Percentiles rank a stretch among this genome's conserved stretches.
phyloP scores from a whole-genome alignment of 1,140 invertebrate genomes.

The Lordiphosa mommai region DNA sequence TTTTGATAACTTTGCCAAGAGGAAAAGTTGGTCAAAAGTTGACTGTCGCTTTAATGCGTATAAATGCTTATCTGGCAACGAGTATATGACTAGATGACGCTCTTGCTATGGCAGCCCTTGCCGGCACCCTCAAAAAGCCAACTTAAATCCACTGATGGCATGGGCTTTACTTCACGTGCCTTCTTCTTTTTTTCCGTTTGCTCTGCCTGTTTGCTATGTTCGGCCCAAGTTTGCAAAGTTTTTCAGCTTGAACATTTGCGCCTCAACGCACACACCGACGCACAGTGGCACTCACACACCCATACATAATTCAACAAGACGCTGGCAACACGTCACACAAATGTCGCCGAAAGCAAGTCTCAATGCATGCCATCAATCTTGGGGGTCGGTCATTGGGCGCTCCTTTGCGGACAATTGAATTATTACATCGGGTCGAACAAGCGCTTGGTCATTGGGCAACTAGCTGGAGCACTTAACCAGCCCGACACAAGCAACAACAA shows the following conservation, averaged over 20 bases:
- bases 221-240: slow-evolving; percentile 63
- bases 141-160: slow-evolving; percentile 70
- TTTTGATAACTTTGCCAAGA: slow-evolving; percentile 71
- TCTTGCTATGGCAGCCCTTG: neutral
- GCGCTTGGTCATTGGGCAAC: slow-evolving; percentile 53
- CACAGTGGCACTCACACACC: slow-evolving; percentile 16
- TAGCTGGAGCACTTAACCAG: slow-evolving; percentile 60
- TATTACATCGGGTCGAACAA: slow-evolving; percentile 72
- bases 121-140: slow-evolving; percentile 35
- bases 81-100: slow-evolving; percentile 54
- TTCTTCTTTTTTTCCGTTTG: slow-evolving; percentile 9
- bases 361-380: slow-evolving; percentile 78
- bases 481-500: slow-evolving; percentile 18
- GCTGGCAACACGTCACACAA: slow-evolving; percentile 71
- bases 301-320: slow-evolving; percentile 66
- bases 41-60: slow-evolving; percentile 72
- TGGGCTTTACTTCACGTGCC: slow-evolving; percentile 59
- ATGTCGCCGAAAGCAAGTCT: slow-evolving; percentile 69
- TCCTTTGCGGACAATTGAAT: slow-evolving; percentile 66
- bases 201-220: slow-evolving; percentile 17
- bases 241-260: slow-evolving; percentile 67
- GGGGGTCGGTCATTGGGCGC: slow-evolving; percentile 14
- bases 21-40: slow-evolving; percentile 71
- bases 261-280: slow-evolving; percentile 39
- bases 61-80: slow-evolving; percentile 60